Evolutionary conservation across 2,888 invertebrate genomes (phyloP).

Genomic region (Rhabditophanes sp.): DNA sequence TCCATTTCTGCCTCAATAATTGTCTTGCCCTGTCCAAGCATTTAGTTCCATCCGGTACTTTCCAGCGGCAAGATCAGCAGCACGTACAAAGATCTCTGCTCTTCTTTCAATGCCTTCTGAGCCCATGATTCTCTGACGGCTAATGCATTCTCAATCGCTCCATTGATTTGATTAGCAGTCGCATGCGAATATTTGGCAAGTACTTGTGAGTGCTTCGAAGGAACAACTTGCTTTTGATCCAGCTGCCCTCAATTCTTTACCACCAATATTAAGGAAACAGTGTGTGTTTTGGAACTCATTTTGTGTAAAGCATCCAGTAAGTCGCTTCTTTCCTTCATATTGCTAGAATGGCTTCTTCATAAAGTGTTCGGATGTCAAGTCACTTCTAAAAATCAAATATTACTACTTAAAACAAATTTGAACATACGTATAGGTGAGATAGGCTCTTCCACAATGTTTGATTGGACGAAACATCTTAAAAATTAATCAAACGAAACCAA

Average conservation of each 20-base stretch:
- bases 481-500: too few relatives aligned
- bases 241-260: conserved; percentile 48
- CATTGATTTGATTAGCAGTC: conserved; percentile 61
- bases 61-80: conserved; percentile 74
- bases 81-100: conserved; percentile 8
- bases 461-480: too few relatives aligned
- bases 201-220: conserved; percentile 50
- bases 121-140: conserved; percentile 77
- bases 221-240: conserved; percentile 68
- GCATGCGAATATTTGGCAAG: conserved; percentile 62
- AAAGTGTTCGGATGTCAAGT: conserved; percentile 41
- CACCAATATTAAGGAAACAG: neutral
- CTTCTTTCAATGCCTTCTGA: conserved; percentile 58
- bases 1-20: conserved; percentile 86
- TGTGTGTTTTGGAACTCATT: neutral
- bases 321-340: too few relatives aligned
- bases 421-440: too few relatives aligned
- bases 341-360: conserved; percentile 44
- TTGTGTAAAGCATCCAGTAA: too few relatives aligned
- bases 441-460: too few relatives aligned
- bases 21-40: conserved; percentile 86
- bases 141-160: conserved; percentile 65
- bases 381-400: too few relatives aligned
- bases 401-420: too few relatives aligned
- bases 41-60: conserved; percentile 74